Evolutionary conservation across 2,113 vertebrate genomes (phyloP).

Genomic region (Rynchops niger): DNA sequence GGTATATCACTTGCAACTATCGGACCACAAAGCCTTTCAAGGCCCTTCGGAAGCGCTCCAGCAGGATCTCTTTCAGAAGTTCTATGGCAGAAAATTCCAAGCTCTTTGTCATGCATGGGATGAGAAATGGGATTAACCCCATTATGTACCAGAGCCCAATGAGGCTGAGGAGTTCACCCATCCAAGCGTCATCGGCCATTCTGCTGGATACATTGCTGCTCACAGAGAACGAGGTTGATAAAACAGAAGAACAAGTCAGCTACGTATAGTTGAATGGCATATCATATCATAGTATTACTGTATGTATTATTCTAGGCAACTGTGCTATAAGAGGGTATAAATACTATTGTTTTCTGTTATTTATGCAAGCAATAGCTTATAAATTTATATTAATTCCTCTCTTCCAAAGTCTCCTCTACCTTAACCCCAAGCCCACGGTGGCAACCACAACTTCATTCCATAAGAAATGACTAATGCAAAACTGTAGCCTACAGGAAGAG

Average conservation of each 20-base stretch:
- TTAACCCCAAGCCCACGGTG: neutral
- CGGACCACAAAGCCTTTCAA: slow-evolving; percentile 61
- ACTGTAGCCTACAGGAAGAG: slow-evolving; percentile 21
- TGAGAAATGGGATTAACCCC: slow-evolving; percentile 86
- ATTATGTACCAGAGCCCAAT: slow-evolving; percentile 86
- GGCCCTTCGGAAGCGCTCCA: slow-evolving; percentile 72
- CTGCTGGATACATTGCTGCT: slow-evolving; percentile 85
- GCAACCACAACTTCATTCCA: slow-evolving; percentile 22
- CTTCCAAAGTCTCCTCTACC: neutral
- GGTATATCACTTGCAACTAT: slow-evolving; percentile 95
- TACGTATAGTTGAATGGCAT: slow-evolving; percentile 74
- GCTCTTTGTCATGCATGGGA: slow-evolving; percentile 86
- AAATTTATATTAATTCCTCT: slow-evolving; percentile 37
- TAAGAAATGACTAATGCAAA: slow-evolving; percentile 10
- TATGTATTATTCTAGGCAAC: neutral
- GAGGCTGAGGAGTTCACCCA: slow-evolving; percentile 73
- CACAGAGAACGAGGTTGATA: slow-evolving; percentile 83
- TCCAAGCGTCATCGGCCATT: slow-evolving; percentile 78
- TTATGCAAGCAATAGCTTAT: slow-evolving; percentile 51
- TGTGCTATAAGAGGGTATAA: neutral
- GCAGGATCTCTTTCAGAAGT: slow-evolving; percentile 82
- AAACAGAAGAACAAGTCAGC: slow-evolving; percentile 87
- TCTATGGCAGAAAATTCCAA: slow-evolving; percentile 89
- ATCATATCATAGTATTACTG: neutral
- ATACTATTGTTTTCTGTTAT: slow-evolving; percentile 58